Base-by-base conservation (phyloP, 2,888 invertebrate genomes). In the Epirrhoe tristata region DNA sequence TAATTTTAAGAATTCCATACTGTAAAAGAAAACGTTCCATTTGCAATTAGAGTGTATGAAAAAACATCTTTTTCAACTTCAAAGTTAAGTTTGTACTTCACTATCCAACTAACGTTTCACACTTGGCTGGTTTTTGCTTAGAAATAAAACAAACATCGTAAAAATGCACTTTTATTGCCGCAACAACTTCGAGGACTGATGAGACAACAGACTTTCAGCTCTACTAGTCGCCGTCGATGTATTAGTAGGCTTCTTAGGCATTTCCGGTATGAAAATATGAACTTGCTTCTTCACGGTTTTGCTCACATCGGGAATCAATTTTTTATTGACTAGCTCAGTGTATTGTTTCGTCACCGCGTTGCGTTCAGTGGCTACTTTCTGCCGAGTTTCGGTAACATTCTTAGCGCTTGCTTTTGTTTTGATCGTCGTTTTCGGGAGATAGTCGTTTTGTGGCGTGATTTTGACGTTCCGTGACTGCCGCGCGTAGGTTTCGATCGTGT, bases 251-350 rank as follows among this genome's bases (percentile, higher is more conserved):
- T 95, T 95, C 61, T 95, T 94, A 71, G 95, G 86, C 81, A 95
- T 91, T 55, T 92, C 93, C 0, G 96, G 96, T 94, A 96, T 95
- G 78, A 96, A 96, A 69, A 96, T 96, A 81, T 96, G 96, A 39
- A 96, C 90, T 80, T 97, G 96, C 72, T 95, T 94, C 77, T 95
- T 95, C 6, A 89, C 79, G 59, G 88, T 90, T 66, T 87, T 89
- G 39, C 79, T 82, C 3, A 89, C 78, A 67, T 93, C 88, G 0
- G 93, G 92, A 68, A 93, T 89, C 52, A 93, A 66, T 74, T 91
- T 93, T 75, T 90, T 92, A 68, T 80, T 91, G 57, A 93, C 71
- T 76, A 93, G 77, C 12, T 93, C 91, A 0, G 91, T 88, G 75
- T 93, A 93, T 57, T 93, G 91, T 74, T 88, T 92, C 68, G 91